Evolutionary conservation across 2,797 vertebrate species (phyloP).

Genomic region (Pipistrellus pygmaeus): DNA sequence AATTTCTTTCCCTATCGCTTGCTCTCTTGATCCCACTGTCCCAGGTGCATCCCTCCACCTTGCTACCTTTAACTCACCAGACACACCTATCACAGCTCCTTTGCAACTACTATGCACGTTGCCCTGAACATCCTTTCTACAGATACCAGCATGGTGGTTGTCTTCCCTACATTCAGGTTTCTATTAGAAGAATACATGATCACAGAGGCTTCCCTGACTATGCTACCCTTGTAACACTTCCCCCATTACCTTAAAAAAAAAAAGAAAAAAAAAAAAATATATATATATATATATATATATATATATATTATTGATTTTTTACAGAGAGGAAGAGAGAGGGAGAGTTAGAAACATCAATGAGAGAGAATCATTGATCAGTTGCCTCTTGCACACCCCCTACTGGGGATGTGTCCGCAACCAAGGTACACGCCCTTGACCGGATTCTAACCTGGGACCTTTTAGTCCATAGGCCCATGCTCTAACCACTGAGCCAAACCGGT

Average conservation of each 20-base stretch:
- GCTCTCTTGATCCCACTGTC: neutral
- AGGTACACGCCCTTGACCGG: too few species aligned
- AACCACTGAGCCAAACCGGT: too few species aligned
- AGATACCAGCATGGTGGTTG: neutral
- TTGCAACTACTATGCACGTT: neutral
- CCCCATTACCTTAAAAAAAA: neutral
- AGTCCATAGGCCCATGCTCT: too few species aligned
- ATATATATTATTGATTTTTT: too few species aligned
- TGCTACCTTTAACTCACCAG: neutral
- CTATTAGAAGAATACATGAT: neutral
- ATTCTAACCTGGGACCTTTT: too few species aligned
- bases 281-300: too few species aligned
- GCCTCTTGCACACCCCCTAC: too few species aligned
- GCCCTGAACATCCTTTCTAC: neutral
- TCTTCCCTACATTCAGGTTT: neutral
- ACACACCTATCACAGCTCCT: neutral
- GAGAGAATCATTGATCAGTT: too few species aligned
- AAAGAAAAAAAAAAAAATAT: too few species aligned
- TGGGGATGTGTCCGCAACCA: too few species aligned
- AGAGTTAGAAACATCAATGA: too few species aligned
- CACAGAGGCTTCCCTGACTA: neutral
- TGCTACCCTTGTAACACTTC: neutral
- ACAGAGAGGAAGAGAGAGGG: too few species aligned
- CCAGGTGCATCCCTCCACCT: neutral
- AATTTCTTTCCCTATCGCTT: neutral